phyloP scores from a whole-genome alignment of 2,797 vertebrate genomes.

The Poliocrania exsul region DNA sequence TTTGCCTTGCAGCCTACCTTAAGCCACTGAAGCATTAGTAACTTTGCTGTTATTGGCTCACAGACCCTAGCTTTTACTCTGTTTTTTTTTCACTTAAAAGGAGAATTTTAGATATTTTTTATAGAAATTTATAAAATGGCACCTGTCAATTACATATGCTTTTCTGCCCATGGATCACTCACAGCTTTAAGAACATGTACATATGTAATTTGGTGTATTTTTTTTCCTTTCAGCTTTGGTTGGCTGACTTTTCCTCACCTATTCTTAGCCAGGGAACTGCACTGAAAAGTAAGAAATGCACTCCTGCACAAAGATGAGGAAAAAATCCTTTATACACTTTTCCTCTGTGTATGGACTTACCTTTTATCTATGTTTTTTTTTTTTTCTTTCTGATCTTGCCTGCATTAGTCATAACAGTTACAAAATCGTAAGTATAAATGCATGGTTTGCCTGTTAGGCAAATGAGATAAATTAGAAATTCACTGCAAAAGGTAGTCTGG shows the following conservation, averaged over 20 bases:
- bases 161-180: not conserved
- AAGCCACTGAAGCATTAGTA: not conserved
- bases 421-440: not conserved
- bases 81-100: not conserved
- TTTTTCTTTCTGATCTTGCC: not conserved
- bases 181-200: not conserved
- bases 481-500: not conserved
- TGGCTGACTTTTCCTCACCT: not conserved
- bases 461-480: not conserved
- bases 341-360: not conserved
- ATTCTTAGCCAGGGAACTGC: not conserved
- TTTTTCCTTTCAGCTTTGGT: not conserved
- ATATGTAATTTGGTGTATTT: not conserved
- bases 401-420: not conserved
- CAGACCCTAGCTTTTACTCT: not conserved
- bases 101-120: not conserved
- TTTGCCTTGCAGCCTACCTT: not conserved
- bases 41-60: not conserved
- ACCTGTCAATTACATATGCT: not conserved
- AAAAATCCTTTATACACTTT: not conserved
- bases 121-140: not conserved
- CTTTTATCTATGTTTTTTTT: not conserved
- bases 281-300: not conserved
- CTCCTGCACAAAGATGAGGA: not conserved
- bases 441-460: not conserved